Conservation (phyloP, 1,140 invertebrate genomes). For the Magallana ariakensis region DNA sequence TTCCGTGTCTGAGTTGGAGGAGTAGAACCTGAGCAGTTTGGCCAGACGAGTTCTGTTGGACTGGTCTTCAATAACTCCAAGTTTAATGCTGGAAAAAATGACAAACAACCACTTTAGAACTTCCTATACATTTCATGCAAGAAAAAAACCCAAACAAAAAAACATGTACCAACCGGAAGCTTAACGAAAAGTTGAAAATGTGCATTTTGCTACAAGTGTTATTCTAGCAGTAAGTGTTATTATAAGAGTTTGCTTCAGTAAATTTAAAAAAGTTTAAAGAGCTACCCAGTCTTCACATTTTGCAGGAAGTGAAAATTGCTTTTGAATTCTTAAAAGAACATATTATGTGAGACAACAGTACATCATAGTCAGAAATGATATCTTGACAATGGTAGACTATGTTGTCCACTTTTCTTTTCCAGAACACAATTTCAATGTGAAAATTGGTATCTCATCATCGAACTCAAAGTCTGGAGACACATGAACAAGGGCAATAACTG, state of each 20-base stretch:
- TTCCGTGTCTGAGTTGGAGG: slow-evolving; percentile 87
- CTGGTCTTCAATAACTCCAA: slow-evolving; percentile 98
- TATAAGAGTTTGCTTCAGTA: too few species aligned
- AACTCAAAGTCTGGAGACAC: slow-evolving; percentile 18
- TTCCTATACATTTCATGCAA: too few species aligned
- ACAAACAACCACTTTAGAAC: neutral
- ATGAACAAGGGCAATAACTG: neutral
- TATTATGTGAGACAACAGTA: too few species aligned
- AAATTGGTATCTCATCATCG: neutral
- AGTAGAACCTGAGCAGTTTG: slow-evolving; percentile 95
- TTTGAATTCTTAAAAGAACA: too few species aligned
- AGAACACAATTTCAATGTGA: slow-evolving; percentile 19
- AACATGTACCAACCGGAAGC: too few species aligned
- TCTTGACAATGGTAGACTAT: slow-evolving; percentile 24
- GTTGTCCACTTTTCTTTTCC: neutral
- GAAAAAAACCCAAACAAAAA: too few species aligned
- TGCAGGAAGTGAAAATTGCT: too few species aligned
- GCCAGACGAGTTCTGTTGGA: slow-evolving; percentile 96
- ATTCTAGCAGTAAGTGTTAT: too few species aligned
- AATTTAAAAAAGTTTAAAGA: too few species aligned
- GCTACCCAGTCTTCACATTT: too few species aligned
- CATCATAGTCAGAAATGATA: slow-evolving; percentile 7
- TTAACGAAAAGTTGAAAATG: too few species aligned
- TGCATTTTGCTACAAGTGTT: too few species aligned
- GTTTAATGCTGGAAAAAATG: slow-evolving; percentile 87